A percentile compares a stretch with the other conserved stretches of the same genome.
Evolutionary conservation across 2,797 vertebrate genomes (phyloP).

Genomic region (Acanthiza pusilla): DNA sequence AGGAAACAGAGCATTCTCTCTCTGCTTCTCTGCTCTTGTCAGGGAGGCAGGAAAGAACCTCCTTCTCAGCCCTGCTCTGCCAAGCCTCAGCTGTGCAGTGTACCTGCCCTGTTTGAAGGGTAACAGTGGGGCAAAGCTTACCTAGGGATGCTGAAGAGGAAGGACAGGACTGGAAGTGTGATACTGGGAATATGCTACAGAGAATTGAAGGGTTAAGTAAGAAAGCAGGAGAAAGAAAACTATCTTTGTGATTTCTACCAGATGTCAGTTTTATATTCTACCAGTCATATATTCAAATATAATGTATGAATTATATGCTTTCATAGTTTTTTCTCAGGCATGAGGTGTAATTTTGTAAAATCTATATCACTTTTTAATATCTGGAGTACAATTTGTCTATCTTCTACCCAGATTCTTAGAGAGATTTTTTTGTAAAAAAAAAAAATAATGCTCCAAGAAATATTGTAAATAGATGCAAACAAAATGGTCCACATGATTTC

Average conservation of each 20-base stretch:
- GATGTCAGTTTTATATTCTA: neutral
- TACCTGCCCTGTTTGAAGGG: neutral
- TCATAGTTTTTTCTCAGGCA: neutral
- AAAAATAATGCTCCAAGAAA: neutral
- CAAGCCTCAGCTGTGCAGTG: neutral
- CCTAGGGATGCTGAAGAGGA: neutral
- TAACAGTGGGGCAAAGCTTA: neutral
- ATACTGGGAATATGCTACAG: neutral
- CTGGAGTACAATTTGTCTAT: neutral
- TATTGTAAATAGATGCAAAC: neutral
- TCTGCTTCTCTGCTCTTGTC: neutral
- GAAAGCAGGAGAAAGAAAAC: neutral
- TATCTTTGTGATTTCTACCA: neutral
- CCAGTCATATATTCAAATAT: neutral
- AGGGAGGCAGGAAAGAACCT: neutral
- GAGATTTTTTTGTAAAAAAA: neutral
- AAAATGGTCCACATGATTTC: neutral
- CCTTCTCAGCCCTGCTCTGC: neutral
- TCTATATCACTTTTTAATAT: neutral
- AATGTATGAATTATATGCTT: neutral
- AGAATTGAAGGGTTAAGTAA: neutral
- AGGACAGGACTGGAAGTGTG: neutral
- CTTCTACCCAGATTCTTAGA: neutral
- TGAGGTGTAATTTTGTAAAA: neutral
- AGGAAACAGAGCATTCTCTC: neutral